Evolutionary conservation across 2,797 vertebrate species (phyloP).

Genomic region (Crenichthys baileyi): DNA sequence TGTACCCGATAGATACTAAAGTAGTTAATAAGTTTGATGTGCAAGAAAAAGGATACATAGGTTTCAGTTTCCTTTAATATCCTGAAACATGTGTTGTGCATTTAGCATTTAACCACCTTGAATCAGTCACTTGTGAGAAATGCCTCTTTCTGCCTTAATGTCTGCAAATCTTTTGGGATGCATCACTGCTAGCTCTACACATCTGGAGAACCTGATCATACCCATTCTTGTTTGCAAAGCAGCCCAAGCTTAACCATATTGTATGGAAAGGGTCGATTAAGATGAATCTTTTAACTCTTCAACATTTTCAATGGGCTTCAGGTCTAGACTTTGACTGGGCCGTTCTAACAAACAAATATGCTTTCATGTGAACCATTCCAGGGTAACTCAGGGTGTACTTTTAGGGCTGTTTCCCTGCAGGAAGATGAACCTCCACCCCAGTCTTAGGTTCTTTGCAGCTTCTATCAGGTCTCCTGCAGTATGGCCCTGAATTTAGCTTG

Average conservation of each 20-base stretch:
- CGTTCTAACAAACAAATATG: too few species aligned
- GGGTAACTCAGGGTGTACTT: too few species aligned
- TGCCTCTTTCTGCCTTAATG: not conserved
- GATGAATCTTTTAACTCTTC: too few species aligned
- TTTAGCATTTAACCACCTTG: not conserved
- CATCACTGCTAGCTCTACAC: not conserved
- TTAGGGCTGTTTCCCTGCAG: too few species aligned
- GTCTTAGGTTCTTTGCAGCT: too few species aligned
- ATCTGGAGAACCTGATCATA: not conserved
- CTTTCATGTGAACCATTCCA: too few species aligned
- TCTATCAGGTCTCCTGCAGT: too few species aligned
- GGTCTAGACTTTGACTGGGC: too few species aligned
- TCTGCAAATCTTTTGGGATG: not conserved
- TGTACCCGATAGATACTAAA: constrained; percentile 11
- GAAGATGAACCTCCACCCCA: too few species aligned
- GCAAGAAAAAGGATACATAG: not conserved
- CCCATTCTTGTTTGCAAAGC: not conserved
- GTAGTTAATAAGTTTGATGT: not conserved
- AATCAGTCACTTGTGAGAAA: not conserved
- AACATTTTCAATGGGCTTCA: too few species aligned
- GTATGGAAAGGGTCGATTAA: too few species aligned
- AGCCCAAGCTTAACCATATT: not conserved
- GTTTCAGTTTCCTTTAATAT: not conserved
- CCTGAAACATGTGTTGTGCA: not conserved
- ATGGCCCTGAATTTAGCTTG: too few species aligned